Base-by-base conservation (phyloP, 2,113 vertebrate species). In the Acanthochromis polyacanthus region DNA sequence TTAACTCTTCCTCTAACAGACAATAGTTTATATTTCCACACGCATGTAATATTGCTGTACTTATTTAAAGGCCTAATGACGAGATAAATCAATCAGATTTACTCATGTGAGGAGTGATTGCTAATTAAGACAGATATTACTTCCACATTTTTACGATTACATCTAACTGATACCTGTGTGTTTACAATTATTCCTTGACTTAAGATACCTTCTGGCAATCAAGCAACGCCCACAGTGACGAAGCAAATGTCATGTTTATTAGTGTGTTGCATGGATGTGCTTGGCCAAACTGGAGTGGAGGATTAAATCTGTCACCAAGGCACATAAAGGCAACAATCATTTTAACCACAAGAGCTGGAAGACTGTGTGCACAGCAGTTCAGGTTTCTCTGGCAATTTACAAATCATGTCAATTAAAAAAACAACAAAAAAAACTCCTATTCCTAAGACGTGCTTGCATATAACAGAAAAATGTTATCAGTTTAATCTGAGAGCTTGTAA, bases 301-400 rank as follows among this genome's bases (percentile, higher is more conserved):
- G 84, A 81, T 78, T 68, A 52, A 77, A 88, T 64, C 61, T 53
- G 80, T 89, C 81, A 80, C 43, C 51, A 61, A 65, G 28, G 64
- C 59, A 67, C 57, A 80, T 76, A 71, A 71, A 81, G 60, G 76
- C 58, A 66, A 53, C 63, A 76, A 80, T 80, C 62, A 74, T 69
- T 74, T 61, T 48, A 82, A 86, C 83, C 71, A 38, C 80, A 80
- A 82, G 32, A 63, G 50, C 14, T 78, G 68, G 68, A 82, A 43
- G 25, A 75, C 55, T 79, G 76, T 30, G 10, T n/a, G 48, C 30
- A 25, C 20, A 22, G 58, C 67, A 63, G 81, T 80, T 92, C 71
- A 62, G 59, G 71, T 90, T 90, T 89, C 85, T 58, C n/a, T 45
- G 19, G 72, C 76, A 77, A 67, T 82, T 78, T 71, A 82, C 61